These are phyloP conservation scores for Heliconius himera DNA, from an alignment of 1,140 invertebrate species.

Conservation along the genomic window DNA sequence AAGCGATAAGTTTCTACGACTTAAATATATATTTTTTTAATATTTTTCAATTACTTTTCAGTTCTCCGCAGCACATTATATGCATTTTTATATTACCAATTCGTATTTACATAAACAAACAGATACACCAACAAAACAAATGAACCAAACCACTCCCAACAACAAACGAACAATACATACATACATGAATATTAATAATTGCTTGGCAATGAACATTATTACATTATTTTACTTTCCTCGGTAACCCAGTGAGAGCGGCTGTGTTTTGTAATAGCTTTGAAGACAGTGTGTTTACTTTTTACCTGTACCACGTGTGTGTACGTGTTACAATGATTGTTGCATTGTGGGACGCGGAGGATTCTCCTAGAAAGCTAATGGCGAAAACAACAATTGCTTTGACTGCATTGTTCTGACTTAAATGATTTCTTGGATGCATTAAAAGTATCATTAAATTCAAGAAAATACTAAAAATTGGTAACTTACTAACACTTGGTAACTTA, in stretches of 20 bases:
- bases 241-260: conserved; percentile 42
- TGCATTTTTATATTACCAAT: not conserved
- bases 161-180: conserved; percentile 1
- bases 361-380: conserved; percentile 68
- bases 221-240: conserved; percentile 32
- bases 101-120: not conserved
- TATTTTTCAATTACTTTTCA: too few relatives aligned
- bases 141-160: conserved; percentile 11
- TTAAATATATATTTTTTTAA: too few relatives aligned
- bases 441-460: not conserved
- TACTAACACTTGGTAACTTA: not conserved
- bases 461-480: too few relatives aligned
- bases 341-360: conserved; percentile 56
- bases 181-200: not conserved
- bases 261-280: conserved; percentile 31
- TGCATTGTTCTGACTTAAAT: conserved; percentile 53
- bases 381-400: conserved; percentile 62
- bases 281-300: conserved; percentile 61
- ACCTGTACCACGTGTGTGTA: conserved; percentile 50
- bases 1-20: too few relatives aligned
- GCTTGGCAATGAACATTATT: conserved; percentile 19
- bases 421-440: not conserved
- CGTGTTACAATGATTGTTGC: conserved; percentile 69
- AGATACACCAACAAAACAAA: too few relatives aligned
- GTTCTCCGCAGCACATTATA: too few relatives aligned